phyloP scores from a whole-genome alignment of 2,797 vertebrate species.

The Distichodus sexfasciatus region DNA sequence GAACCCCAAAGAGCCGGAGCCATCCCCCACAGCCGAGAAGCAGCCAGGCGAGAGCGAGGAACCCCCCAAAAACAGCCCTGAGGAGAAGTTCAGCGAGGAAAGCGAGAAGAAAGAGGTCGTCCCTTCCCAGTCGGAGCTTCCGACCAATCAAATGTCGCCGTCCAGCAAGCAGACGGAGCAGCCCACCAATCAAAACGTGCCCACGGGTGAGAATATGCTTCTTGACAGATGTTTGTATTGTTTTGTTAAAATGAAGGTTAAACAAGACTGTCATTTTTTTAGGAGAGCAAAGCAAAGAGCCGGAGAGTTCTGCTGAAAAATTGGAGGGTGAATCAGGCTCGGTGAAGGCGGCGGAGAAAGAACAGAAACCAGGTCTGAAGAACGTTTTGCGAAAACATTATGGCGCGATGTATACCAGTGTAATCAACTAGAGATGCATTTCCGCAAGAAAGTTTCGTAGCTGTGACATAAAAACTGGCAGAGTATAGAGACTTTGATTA shows the following conservation, averaged over 20 bases:
- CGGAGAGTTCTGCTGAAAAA: constrained; percentile 79
- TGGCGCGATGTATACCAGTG: too few species aligned
- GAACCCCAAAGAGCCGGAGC: constrained; percentile 40
- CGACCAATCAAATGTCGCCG: constrained; percentile 37
- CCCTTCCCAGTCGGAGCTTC: constrained; percentile 50
- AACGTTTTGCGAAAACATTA: too few species aligned
- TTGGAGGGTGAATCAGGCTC: constrained; percentile 64
- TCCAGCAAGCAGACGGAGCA: constrained; percentile 65
- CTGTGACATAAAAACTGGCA: too few species aligned
- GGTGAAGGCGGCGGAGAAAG: constrained; percentile 76
- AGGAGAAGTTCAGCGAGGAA: constrained; percentile 73
- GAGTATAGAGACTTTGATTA: too few species aligned
- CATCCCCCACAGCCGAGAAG: constrained; percentile 59
- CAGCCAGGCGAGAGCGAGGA: constrained; percentile 65
- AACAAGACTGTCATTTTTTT: too few species aligned
- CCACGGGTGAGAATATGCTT: constrained; percentile 66
- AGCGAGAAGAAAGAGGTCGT: constrained; percentile 65
- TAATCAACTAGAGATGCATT: too few species aligned
- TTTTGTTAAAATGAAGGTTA: too few species aligned
- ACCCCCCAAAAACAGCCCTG: constrained; percentile 55
- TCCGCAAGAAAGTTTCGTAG: too few species aligned
- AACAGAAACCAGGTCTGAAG: constrained; percentile 80
- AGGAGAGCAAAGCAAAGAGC: constrained; percentile 75
- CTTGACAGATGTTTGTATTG: background rate
- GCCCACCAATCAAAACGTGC: constrained; percentile 67